A percentile compares a stretch with the other conserved stretches of the same genome.
phyloP scores from a whole-genome alignment of 2,888 invertebrate genomes.

The Meloe dianella region DNA sequence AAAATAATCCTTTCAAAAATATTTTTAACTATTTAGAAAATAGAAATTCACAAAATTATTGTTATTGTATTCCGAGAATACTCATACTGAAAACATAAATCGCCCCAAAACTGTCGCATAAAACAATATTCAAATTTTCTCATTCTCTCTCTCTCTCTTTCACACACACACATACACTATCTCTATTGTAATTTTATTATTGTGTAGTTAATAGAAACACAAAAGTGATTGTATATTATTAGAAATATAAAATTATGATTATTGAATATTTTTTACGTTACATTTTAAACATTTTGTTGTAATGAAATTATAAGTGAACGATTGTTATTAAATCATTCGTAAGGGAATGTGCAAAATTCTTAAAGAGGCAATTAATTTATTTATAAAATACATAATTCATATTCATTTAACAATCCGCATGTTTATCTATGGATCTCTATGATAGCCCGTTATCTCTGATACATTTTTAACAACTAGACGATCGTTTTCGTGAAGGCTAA shows the following conservation, averaged over 20 bases:
- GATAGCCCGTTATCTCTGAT: no score
- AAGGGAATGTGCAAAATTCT: not conserved
- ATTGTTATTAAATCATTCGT: not conserved
- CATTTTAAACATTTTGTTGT: not conserved
- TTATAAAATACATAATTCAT: not conserved
- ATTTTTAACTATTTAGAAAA: not conserved
- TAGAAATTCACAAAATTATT: not conserved
- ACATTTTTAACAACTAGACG: no score
- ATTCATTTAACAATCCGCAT: not conserved
- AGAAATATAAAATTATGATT: not conserved
- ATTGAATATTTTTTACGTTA: not conserved
- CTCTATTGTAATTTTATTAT: not conserved
- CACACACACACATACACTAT: no score
- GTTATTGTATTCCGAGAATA: slow-evolving; percentile 2
- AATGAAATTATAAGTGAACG: not conserved
- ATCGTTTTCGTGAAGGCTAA: no score
- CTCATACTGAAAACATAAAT: not conserved
- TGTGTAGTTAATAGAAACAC: not conserved
- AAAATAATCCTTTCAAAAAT: not conserved
- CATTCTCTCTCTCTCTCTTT: not conserved
- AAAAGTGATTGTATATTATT: not conserved
- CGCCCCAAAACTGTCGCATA: slow-evolving; percentile 9
- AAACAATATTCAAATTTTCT: slow-evolving; percentile 10
- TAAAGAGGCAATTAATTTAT: no score
- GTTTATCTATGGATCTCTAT: no score